phyloP scores from a whole-genome alignment of 1,140 invertebrate species.

The Olivierus martensii region DNA sequence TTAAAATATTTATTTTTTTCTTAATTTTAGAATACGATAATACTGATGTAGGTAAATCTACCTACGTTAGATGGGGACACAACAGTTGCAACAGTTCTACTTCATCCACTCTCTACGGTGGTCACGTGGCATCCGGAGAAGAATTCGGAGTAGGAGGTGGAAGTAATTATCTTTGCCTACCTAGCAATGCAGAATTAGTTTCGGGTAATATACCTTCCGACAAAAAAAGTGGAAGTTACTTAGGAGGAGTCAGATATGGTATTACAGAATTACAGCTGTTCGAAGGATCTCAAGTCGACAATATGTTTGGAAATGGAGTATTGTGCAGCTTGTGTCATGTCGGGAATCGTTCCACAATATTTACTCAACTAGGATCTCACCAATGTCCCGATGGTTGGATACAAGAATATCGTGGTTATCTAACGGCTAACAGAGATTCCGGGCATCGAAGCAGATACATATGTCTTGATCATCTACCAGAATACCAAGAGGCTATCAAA shows the following conservation, averaged over 20 bases:
- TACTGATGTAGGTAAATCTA: background rate
- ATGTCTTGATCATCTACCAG: no score
- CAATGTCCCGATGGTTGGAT: constrained; percentile 3
- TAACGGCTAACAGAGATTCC: background rate
- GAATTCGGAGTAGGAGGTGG: background rate
- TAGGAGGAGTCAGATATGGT: constrained; percentile 8
- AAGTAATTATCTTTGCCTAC: constrained; percentile 3
- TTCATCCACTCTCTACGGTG: background rate
- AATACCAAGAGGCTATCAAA: no score
- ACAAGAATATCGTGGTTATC: background rate
- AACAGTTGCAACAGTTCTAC: background rate
- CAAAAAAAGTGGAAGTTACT: background rate
- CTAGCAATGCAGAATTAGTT: background rate
- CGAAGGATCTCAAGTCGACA: background rate
- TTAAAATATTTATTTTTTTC: no score
- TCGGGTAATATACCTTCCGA: background rate
- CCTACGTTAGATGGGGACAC: constrained; percentile 1
- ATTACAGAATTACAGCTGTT: background rate
- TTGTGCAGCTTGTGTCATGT: constrained; percentile 1
- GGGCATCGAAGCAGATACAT: background rate
- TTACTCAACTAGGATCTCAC: background rate
- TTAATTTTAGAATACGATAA: background rate
- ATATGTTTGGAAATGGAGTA: background rate
- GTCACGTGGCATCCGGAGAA: constrained; percentile 1
- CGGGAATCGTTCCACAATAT: background rate